Evolutionary conservation across 2,113 vertebrate genomes (phyloP).

Genomic region (Leptosomus discolor): DNA sequence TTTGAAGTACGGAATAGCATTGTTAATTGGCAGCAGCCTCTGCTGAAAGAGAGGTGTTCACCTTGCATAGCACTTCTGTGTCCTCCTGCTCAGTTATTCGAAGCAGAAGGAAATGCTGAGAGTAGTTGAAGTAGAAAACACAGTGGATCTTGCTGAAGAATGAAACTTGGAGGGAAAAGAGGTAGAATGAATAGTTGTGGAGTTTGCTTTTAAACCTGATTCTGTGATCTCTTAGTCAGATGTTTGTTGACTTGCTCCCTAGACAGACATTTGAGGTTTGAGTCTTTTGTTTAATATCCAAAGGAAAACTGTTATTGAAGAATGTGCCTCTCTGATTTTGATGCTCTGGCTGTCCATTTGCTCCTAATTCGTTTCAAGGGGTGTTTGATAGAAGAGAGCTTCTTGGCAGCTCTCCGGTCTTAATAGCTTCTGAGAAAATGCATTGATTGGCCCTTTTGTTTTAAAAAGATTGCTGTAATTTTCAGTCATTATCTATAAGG

Average conservation of each 20-base stretch:
- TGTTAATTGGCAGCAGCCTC: not conserved
- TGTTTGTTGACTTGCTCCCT: not conserved
- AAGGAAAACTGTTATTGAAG: not conserved
- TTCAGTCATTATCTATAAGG: slow-evolving; percentile 11
- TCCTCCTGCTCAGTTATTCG: not conserved
- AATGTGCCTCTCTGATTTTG: not conserved
- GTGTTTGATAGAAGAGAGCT: slow-evolving; percentile 7
- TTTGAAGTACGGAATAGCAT: not conserved
- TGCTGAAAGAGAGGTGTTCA: not conserved
- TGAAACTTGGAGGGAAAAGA: not conserved
- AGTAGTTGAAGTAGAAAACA: not conserved
- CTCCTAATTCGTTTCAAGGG: slow-evolving; percentile 8
- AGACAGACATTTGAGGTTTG: not conserved
- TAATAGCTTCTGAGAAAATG: slow-evolving; percentile 52
- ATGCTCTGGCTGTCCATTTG: not conserved
- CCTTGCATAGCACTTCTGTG: fast-evolving
- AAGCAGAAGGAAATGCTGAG: not conserved
- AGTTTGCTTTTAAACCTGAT: not conserved
- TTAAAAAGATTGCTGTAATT: slow-evolving; percentile 39
- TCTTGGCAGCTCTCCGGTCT: slow-evolving; percentile 30
- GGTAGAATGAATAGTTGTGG: not conserved
- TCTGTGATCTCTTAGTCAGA: not conserved
- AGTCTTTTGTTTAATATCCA: not conserved
- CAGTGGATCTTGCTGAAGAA: not conserved
- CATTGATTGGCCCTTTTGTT: slow-evolving; percentile 32